Percentiles rank a stretch among this genome's conserved stretches.
These are phyloP conservation scores for Drosophila oshimai DNA, from an alignment of 1,140 invertebrate genomes.

Conservation along the genomic window DNA sequence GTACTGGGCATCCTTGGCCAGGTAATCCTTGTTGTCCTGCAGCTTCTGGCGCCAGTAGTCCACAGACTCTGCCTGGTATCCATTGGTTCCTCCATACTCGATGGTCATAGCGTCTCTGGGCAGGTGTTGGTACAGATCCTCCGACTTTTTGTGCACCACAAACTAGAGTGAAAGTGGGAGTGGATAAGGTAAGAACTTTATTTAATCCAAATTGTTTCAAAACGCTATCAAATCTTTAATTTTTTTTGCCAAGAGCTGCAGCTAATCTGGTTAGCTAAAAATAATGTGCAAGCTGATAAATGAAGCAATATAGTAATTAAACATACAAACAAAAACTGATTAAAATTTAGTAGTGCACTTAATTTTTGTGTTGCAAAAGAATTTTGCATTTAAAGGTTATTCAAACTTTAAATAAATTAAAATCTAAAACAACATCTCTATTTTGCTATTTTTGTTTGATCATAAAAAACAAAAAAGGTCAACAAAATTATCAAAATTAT, in stretches of 20 bases:
- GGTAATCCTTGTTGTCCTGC: slow-evolving; percentile 82
- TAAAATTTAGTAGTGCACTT: too few species aligned
- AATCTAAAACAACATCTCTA: too few species aligned
- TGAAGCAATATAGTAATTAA: not conserved
- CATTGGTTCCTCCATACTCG: slow-evolving; percentile 85
- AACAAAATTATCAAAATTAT: too few species aligned
- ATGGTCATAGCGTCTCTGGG: slow-evolving; percentile 84
- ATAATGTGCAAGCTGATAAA: not conserved
- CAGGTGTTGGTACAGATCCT: slow-evolving; percentile 83
- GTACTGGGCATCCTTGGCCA: slow-evolving; percentile 84
- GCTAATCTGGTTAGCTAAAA: too few species aligned
- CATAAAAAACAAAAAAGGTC: too few species aligned
- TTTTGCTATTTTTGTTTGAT: too few species aligned
- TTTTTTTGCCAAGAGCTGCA: too few species aligned
- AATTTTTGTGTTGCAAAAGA: not conserved
- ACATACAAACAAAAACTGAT: not conserved
- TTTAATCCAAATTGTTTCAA: not conserved
- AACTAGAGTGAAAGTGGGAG: slow-evolving; percentile 49
- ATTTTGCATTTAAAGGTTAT: not conserved
- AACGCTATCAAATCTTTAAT: too few species aligned
- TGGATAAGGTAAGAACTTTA: not conserved
- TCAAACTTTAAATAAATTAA: too few species aligned
- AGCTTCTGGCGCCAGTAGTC: slow-evolving; percentile 84
- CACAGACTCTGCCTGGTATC: slow-evolving; percentile 82
- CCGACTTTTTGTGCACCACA: slow-evolving; percentile 83